Base-by-base conservation (phyloP, 2,113 vertebrate species). In the Phoenicopterus ruber region DNA sequence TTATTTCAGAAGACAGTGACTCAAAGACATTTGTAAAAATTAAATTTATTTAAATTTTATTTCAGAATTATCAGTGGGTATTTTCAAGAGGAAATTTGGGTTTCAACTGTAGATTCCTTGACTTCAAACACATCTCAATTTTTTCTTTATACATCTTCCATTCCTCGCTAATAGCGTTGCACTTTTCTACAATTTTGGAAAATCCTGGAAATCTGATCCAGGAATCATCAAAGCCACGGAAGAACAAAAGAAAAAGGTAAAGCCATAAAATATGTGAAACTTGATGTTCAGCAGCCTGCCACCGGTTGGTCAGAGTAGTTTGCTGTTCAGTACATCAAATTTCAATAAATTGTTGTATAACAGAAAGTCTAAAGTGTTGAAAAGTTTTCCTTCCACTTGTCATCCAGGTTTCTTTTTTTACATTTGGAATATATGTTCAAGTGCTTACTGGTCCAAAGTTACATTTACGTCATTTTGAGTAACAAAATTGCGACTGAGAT, bases 201-300 rank as follows among this genome's bases (percentile, higher is more conserved):
- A 99, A 95, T 99, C 99, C 82, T 99, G 99, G 99, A 99, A 99
- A 94, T 99, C 99, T 42, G 99, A 99, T 97, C 99, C 99, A 6
- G 99, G 99, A 76, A 99, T 99, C 91, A 99, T 99, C 97, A 99
- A 99, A 98, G 99, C 99, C 32, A 99, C 99, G 2, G 99, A 99
- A 98, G 99, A 99, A 94, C 99, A 99, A 97, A 99, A 99, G 98
- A 99, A 99, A 97, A 99, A 99, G 99, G 99, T 99, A 97, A 97
- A 86, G 32, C 40, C 4, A 15, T 24, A 63, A 82, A 17, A 46
- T 86, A 40, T 0, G 5, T 49, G 6, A 3, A 55, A 34, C 12
- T 66, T 74, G 20, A 32, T 82, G 61, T 92, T 94, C 36, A 93
- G 29, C 50, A 85, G 11, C 46, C 38, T 89, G 38, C 50, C 42